phyloP scores from a whole-genome alignment of 2,888 invertebrate genomes.

The Calliphora vomitoria region DNA sequence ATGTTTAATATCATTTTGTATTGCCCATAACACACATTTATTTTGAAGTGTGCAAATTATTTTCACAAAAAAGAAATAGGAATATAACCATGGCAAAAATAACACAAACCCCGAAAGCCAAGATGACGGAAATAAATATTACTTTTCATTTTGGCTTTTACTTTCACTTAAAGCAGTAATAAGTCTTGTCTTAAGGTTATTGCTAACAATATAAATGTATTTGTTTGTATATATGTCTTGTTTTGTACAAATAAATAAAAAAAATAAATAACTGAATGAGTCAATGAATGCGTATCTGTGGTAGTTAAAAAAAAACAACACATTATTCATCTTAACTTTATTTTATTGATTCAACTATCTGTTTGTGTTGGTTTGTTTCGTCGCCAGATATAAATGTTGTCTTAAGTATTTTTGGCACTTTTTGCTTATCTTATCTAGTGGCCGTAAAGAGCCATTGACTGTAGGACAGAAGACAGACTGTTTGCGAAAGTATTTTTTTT shows the following conservation, averaged over 20 bases:
- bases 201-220: neutral
- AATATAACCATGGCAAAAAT: neutral
- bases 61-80: conserved; percentile 22
- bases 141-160: neutral
- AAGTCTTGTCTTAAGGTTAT: conserved; percentile 13
- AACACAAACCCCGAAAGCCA: neutral
- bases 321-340: conserved; percentile 10
- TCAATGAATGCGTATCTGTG: neutral
- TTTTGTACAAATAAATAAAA: neutral
- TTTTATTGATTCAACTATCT: neutral
- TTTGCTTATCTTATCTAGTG: neutral
- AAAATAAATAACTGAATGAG: neutral
- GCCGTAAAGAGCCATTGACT: neutral
- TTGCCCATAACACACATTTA: conserved; percentile 37
- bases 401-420: neutral
- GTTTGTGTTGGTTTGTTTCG: neutral
- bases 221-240: neutral
- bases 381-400: no score
- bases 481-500: neutral
- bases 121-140: conserved; percentile 9
- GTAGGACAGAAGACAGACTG: neutral
- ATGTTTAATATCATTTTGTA: conserved; percentile 53
- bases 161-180: conserved; percentile 16
- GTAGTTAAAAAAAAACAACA: neutral
- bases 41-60: conserved; percentile 50